Conservation (phyloP, 2,888 invertebrate genomes). For the Cerastis rubricosa region DNA sequence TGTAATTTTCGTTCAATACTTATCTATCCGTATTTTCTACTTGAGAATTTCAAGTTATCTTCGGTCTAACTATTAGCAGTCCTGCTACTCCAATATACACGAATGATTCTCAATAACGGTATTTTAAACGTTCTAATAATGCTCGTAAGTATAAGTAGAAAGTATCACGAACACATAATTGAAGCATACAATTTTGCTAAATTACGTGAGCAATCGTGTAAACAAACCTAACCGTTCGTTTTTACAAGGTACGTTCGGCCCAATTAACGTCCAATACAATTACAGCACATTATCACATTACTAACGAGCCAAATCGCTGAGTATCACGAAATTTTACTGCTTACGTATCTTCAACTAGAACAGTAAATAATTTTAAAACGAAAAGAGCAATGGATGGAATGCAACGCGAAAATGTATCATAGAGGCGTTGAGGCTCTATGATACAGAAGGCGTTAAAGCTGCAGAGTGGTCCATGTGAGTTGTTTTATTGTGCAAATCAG, state of each 20-base stretch:
- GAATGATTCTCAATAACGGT: slow-evolving; percentile 57
- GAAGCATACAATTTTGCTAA: slow-evolving; percentile 60
- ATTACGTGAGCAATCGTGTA: slow-evolving; percentile 56
- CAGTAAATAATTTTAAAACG: slow-evolving; percentile 23
- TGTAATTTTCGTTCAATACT: neutral
- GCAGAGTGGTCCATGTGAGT: slow-evolving; percentile 73
- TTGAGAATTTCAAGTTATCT: slow-evolving; percentile 3
- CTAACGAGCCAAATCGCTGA: slow-evolving; percentile 52
- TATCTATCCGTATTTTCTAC: slow-evolving; percentile 2
- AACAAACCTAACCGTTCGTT: slow-evolving; percentile 48
- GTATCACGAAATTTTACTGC: slow-evolving; percentile 24
- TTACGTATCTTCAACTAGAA: slow-evolving; percentile 22
- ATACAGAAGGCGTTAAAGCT: slow-evolving; percentile 83
- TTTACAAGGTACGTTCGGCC: slow-evolving; percentile 47
- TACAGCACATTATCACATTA: slow-evolving; percentile 72
- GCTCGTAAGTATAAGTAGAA: slow-evolving; percentile 63
- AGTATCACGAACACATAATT: slow-evolving; percentile 65
- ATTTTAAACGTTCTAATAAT: slow-evolving; percentile 54
- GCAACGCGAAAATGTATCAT: slow-evolving; percentile 50
- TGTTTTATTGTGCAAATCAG: slow-evolving; percentile 89
- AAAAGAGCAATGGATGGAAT: slow-evolving; percentile 47
- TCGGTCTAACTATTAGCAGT: slow-evolving; percentile 46
- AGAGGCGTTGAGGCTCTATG: slow-evolving; percentile 69
- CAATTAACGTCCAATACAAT: slow-evolving; percentile 66
- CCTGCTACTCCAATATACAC: slow-evolving; percentile 50